These are phyloP conservation scores for Montipora capitata DNA, from an alignment of 92 coral and sea anemone genomes.

Conservation along the genomic window DNA sequence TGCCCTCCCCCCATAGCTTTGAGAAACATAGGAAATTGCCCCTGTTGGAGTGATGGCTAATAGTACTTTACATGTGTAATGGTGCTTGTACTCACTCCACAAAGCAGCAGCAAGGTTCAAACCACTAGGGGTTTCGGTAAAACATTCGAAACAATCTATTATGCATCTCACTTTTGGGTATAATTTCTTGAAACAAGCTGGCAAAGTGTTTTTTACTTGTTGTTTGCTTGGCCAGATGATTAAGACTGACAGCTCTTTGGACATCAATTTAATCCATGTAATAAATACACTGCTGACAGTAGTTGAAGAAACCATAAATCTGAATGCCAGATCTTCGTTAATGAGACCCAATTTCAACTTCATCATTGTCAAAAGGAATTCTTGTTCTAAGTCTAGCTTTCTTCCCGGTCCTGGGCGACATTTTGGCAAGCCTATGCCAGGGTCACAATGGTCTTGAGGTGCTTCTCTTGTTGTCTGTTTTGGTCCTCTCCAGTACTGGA, in stretches of 20 bases:
- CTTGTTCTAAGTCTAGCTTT: neutral
- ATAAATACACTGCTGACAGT: too few relatives aligned
- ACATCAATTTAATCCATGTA: neutral
- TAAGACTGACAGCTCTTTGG: slow-evolving; percentile 6
- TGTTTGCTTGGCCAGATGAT: neutral
- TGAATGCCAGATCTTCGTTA: too few relatives aligned
- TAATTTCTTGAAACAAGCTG: slow-evolving; percentile 40
- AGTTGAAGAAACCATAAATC: too few relatives aligned
- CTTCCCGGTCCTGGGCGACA: neutral
- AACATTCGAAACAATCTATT: slow-evolving; percentile 67
- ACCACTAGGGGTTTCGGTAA: slow-evolving; percentile 61
- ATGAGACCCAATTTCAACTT: neutral
- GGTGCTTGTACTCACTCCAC: slow-evolving; percentile 2
- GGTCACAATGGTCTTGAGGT: neutral
- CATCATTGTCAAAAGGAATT: neutral
- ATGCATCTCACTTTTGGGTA: slow-evolving; percentile 67
- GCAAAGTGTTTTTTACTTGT: slow-evolving; percentile 15
- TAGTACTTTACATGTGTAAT: slow-evolving; percentile 63
- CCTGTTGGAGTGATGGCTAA: slow-evolving; percentile 74
- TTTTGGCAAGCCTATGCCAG: neutral
- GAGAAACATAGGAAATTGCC: slow-evolving; percentile 73
- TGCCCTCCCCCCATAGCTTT: slow-evolving; percentile 80
- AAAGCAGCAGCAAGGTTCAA: slow-evolving; percentile 48
- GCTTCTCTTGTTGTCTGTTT: neutral
- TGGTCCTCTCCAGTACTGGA: too few relatives aligned